A percentile compares a stretch with the other conserved stretches of the same genome.
phyloP scores from a whole-genome alignment of 2,797 vertebrate genomes.

The Ficedula albicollis region DNA sequence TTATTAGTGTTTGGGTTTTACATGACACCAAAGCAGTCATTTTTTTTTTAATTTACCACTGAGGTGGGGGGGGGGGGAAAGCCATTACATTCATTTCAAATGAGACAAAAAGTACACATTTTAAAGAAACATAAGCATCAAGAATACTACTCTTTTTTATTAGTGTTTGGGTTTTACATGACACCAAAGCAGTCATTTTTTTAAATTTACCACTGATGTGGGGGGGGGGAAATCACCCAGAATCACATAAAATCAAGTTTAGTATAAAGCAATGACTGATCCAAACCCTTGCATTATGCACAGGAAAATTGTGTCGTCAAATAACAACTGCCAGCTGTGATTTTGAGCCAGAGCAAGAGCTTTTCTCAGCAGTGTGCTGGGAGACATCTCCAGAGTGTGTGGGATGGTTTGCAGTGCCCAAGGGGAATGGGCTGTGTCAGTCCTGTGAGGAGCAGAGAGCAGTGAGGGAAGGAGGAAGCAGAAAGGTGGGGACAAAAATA shows the following conservation, averaged over 20 bases:
- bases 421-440: neutral
- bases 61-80: too few species aligned
- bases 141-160: neutral
- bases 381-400: neutral
- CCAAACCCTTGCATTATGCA: neutral
- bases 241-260: neutral
- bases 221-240: neutral
- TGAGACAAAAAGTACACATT: neutral
- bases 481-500: neutral
- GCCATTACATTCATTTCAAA: neutral
- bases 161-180: neutral
- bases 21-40: neutral
- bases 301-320: neutral
- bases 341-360: slow-evolving; percentile 27
- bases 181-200: neutral
- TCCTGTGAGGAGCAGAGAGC: neutral
- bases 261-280: neutral
- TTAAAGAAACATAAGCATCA: neutral
- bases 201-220: neutral
- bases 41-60: too few species aligned
- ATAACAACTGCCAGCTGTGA: slow-evolving; percentile 24
- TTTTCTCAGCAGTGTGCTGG: slow-evolving; percentile 8
- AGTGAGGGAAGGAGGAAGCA: rapidly evolving
- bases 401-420: neutral
- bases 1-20: neutral